phyloP scores from a whole-genome alignment of 2,113 vertebrate species.

The Osmerus eperlanus region DNA sequence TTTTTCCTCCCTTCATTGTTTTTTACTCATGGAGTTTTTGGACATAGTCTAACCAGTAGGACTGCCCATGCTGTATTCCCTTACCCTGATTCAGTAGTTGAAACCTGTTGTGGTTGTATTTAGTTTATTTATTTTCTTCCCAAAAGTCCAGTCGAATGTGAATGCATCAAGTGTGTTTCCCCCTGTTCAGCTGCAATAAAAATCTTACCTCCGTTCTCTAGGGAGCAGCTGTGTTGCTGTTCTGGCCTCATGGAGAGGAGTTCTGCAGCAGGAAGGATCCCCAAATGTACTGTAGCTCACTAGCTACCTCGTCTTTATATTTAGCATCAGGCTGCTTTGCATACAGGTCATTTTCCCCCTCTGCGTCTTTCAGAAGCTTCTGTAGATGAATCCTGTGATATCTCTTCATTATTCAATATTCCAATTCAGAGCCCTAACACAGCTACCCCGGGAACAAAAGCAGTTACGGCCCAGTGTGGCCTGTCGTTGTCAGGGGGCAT shows the following conservation, averaged over 20 bases:
- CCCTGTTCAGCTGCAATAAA: not conserved
- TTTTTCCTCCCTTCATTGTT: not conserved
- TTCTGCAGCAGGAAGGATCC: too few relatives aligned
- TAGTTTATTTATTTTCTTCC: too few relatives aligned
- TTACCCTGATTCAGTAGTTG: too few relatives aligned
- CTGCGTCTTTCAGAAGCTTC: not conserved
- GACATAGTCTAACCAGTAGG: not conserved
- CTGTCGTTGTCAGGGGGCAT: not conserved
- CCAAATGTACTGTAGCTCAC: too few relatives aligned
- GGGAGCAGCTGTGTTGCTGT: not conserved
- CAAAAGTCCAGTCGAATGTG: too few relatives aligned
- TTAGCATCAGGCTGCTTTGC: not conserved
- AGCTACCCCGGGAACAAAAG: constrained; percentile 7
- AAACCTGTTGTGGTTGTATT: too few relatives aligned
- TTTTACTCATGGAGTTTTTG: too few relatives aligned
- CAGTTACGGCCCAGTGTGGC: not conserved
- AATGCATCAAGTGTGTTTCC: too few relatives aligned
- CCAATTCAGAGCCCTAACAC: constrained; percentile 2
- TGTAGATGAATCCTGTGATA: not conserved
- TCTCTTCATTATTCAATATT: constrained; percentile 1
- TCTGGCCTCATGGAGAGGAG: too few relatives aligned
- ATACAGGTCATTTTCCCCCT: not conserved
- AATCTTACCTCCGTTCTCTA: not conserved
- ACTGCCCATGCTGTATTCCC: too few relatives aligned
- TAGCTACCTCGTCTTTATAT: not conserved